These are phyloP conservation scores for Dusona sp. DNA, from an alignment of 2,888 invertebrate genomes.

Conservation along the genomic window DNA sequence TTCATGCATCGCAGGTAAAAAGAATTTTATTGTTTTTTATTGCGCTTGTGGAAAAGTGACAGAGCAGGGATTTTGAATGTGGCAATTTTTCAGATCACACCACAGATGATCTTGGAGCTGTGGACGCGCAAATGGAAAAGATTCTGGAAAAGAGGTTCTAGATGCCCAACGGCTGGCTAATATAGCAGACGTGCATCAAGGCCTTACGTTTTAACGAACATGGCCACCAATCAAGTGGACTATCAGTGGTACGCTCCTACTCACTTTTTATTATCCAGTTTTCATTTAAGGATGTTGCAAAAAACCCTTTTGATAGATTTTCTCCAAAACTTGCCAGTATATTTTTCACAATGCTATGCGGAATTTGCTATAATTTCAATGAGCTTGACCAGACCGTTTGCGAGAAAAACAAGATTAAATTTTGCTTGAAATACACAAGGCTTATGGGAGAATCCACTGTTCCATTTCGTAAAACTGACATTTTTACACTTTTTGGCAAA, in stretches of 20 bases:
- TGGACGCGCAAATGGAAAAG: conserved; percentile 75
- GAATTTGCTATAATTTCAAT: too few species aligned
- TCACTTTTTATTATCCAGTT: background rate
- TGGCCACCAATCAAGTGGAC: conserved; percentile 85
- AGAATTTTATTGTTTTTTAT: background rate
- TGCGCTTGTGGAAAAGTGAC: too few species aligned
- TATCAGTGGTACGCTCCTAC: conserved; percentile 84
- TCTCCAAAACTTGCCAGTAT: too few species aligned
- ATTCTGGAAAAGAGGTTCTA: conserved; percentile 78
- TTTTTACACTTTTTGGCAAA: too few species aligned
- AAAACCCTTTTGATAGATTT: too few species aligned
- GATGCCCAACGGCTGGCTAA: conserved; percentile 80
- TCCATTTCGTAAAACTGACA: too few species aligned
- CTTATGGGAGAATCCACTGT: too few species aligned
- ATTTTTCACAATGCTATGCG: too few species aligned
- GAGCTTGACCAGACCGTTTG: too few species aligned
- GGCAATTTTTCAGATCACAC: conserved; percentile 72
- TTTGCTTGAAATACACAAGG: too few species aligned
- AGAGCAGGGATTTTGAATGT: conserved; percentile 8
- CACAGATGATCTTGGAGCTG: conserved; percentile 83
- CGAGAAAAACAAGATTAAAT: too few species aligned
- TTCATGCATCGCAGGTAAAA: conserved; percentile 77
- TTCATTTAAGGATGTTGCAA: background rate
- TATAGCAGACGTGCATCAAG: conserved; percentile 80
- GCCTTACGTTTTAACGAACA: conserved; percentile 81